phyloP scores from a whole-genome alignment of 1,140 invertebrate species.

The Calephelis nemesis region DNA sequence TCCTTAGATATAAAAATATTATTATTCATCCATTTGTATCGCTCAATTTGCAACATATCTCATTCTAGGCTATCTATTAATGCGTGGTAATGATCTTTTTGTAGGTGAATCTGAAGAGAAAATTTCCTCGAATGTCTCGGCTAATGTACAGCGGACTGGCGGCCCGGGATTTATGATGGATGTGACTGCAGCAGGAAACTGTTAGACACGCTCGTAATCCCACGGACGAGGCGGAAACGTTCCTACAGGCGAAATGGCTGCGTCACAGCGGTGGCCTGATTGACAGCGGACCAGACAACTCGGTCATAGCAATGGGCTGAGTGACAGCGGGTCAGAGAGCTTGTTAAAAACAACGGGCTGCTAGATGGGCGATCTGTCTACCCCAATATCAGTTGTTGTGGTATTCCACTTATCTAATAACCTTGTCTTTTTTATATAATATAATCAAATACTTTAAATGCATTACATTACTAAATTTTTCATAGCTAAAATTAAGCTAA shows the following conservation, averaged over 20 bases:
- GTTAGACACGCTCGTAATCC: constrained; percentile 34
- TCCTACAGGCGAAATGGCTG: constrained; percentile 21
- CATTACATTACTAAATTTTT: no score
- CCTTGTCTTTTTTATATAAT: no score
- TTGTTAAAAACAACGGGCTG: neutral
- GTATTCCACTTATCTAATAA: no score
- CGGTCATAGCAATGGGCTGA: no score
- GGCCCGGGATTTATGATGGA: constrained; percentile 30
- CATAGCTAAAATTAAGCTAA: no score
- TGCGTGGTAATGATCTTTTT: constrained; percentile 3
- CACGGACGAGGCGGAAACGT: constrained; percentile 29
- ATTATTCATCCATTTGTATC: neutral
- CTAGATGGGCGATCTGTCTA: no score
- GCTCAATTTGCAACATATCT: neutral
- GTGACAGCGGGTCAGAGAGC: no score
- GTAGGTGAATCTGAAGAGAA: constrained; percentile 1
- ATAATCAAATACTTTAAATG: no score
- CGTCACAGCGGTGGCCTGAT: neutral
- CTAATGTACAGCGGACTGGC: constrained; percentile 8
- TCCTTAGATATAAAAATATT: no score
- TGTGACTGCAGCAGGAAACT: constrained; percentile 32
- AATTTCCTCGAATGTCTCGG: constrained; percentile 1
- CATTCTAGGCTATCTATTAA: neutral
- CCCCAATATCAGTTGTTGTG: no score
- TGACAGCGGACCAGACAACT: constrained; percentile 14